phyloP scores from a whole-genome alignment of 2,113 vertebrate species.

The Cyphomyrus plagiostoma region DNA sequence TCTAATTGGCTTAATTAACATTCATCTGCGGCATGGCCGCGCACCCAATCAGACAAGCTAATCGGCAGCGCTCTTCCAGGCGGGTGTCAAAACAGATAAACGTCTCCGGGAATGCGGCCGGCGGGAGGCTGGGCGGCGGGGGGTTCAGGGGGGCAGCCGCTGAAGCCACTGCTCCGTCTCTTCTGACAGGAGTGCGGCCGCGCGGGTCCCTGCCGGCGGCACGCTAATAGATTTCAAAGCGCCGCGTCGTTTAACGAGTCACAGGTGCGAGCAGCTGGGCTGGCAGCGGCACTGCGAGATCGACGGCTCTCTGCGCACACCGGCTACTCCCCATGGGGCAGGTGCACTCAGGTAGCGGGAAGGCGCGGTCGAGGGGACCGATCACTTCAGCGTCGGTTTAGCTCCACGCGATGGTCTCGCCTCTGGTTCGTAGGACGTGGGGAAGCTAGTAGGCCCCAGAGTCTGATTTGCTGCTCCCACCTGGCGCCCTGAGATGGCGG shows the following conservation, averaged over 20 bases:
- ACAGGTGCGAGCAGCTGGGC: constrained; percentile 51
- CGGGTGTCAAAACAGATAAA: constrained; percentile 19
- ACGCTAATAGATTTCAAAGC: constrained; percentile 48
- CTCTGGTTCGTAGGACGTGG: constrained; percentile 46
- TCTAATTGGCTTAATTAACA: constrained; percentile 57
- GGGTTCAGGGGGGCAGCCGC: not conserved
- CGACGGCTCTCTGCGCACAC: constrained; percentile 35
- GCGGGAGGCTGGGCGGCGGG: not conserved
- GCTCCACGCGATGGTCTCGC: not conserved
- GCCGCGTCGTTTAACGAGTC: constrained; percentile 43
- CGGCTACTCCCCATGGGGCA: constrained; percentile 44
- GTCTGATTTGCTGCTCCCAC: not conserved
- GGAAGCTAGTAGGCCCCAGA: constrained; percentile 34
- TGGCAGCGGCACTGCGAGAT: constrained; percentile 28
- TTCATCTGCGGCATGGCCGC: constrained; percentile 31
- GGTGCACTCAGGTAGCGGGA: constrained; percentile 50
- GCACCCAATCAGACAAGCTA: constrained; percentile 16
- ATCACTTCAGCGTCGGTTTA: constrained; percentile 44
- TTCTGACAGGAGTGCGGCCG: constrained; percentile 6
- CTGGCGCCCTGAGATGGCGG: not conserved
- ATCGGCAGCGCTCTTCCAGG: not conserved
- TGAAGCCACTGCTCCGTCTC: not conserved
- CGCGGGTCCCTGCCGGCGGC: constrained; percentile 49
- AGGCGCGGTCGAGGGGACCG: constrained; percentile 52
- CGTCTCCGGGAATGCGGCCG: not conserved